Conservation (phyloP, 2,113 vertebrate genomes). For the Indri indri region DNA sequence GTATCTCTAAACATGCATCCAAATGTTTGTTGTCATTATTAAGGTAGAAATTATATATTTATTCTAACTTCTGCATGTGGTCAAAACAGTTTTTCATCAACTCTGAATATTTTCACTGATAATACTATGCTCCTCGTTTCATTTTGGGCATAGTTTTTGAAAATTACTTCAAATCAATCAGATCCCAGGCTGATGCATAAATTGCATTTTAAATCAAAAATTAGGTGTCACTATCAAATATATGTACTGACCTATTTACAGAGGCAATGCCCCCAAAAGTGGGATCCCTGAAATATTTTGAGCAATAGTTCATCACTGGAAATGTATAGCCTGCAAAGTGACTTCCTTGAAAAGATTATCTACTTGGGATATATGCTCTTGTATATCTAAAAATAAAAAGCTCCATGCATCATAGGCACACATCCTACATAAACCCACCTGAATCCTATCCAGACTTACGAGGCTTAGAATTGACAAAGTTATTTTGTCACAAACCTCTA, state of each 20-base stretch:
- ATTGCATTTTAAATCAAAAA: not conserved
- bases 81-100: not conserved
- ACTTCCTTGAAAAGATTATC: not conserved
- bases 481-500: not conserved
- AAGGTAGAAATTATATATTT: not conserved
- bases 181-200: not conserved
- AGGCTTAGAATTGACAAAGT: not conserved
- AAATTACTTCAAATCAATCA: conserved; percentile 19
- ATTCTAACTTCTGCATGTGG: not conserved
- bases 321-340: not conserved
- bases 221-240: not conserved
- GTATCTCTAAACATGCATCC: not conserved
- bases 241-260: not conserved
- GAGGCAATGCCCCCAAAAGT: not conserved
- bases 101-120: not conserved
- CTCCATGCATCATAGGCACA: not conserved
- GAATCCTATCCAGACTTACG: not conserved
- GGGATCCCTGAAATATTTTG: not conserved
- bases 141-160: not conserved
- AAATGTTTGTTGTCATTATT: not conserved
- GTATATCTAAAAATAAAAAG: not conserved
- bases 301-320: not conserved
- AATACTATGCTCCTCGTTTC: not conserved
- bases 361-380: not conserved
- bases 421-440: not conserved